Percentiles rank a stretch among this genome's conserved stretches.
Conservation (phyloP, 2,113 vertebrate genomes). For the Natator depressus region DNA sequence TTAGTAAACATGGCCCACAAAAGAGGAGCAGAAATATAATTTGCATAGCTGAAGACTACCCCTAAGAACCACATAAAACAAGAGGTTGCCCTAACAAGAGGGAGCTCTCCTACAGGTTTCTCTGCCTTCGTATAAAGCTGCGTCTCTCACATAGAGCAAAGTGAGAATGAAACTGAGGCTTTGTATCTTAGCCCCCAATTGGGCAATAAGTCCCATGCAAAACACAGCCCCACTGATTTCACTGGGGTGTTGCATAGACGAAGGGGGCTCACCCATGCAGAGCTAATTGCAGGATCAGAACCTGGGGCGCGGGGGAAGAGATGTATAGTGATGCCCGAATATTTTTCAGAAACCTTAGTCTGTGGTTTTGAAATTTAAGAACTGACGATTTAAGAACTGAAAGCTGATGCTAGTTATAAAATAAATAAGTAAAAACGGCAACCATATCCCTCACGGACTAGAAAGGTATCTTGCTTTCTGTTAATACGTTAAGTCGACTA, state of each 20-base stretch:
- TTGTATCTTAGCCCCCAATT: not conserved
- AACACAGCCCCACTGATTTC: not conserved
- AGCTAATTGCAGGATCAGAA: not conserved
- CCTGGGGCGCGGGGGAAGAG: not conserved
- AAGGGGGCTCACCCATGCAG: not conserved
- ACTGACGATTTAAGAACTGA: too few species aligned
- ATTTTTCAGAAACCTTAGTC: not conserved
- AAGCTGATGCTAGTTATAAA: too few species aligned
- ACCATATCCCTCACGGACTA: too few species aligned
- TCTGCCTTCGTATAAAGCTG: not conserved
- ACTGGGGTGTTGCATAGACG: not conserved
- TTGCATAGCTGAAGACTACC: not conserved
- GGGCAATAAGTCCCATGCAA: not conserved
- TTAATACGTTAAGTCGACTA: too few species aligned
- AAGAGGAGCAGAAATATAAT: not conserved
- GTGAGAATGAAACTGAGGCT: rapidly evolving
- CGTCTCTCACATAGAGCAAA: rapidly evolving
- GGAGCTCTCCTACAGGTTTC: not conserved
- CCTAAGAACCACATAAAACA: not conserved
- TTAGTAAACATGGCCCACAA: not conserved
- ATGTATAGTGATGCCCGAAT: not conserved
- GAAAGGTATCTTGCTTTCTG: too few species aligned
- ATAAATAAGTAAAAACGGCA: too few species aligned
- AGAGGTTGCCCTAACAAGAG: not conserved
- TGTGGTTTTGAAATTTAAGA: not conserved